Conservation (phyloP, 2,888 invertebrate species). For the Flabesymbios commensalis region DNA sequence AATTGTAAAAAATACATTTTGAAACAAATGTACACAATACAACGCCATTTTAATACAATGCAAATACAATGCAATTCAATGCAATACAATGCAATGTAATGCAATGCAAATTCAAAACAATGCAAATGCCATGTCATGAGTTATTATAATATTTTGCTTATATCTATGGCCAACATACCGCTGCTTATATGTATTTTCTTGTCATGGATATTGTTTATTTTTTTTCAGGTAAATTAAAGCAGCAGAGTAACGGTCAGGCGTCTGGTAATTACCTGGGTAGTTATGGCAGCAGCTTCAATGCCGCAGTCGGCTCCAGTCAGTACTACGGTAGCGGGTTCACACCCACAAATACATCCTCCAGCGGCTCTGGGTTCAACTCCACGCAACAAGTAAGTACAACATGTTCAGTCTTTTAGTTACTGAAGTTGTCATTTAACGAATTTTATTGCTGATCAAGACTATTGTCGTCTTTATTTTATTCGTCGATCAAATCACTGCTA, state of each 20-base stretch:
- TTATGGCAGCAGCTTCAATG: slow-evolving; percentile 26
- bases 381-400: slow-evolving; percentile 6
- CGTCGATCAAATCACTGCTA: too few species aligned
- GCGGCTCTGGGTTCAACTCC: slow-evolving; percentile 2
- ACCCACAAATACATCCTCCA: slow-evolving; percentile 21
- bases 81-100: too few species aligned
- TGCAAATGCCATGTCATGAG: too few species aligned
- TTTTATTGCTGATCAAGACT: background rate
- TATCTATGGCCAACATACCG: too few species aligned
- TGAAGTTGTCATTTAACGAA: background rate
- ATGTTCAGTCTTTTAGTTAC: background rate
- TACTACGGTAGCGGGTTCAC: slow-evolving; percentile 23
- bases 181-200: too few species aligned
- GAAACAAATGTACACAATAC: too few species aligned
- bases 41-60: too few species aligned
- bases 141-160: too few species aligned
- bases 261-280: slow-evolving; percentile 23
- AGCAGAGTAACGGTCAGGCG: slow-evolving; percentile 25
- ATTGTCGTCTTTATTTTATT: too few species aligned
- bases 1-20: too few species aligned
- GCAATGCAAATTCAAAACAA: too few species aligned
- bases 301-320: slow-evolving; percentile 10
- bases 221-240: slow-evolving; percentile 26
- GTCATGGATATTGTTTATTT: background rate
- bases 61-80: too few species aligned